phyloP scores from a whole-genome alignment of 2,113 vertebrate species.

The Phyllostomus hastatus region DNA sequence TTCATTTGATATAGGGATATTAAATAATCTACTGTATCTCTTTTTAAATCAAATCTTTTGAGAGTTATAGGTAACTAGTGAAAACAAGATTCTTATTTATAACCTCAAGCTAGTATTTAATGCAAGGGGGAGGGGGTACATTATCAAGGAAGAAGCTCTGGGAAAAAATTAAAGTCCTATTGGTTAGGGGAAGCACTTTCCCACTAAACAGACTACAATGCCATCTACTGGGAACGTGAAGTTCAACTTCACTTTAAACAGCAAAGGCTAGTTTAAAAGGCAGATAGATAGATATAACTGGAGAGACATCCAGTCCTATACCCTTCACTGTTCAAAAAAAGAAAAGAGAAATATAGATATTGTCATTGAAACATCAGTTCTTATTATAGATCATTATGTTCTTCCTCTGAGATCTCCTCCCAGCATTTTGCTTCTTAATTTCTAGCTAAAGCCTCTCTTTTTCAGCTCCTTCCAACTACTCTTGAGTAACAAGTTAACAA shows the following conservation, averaged over 20 bases:
- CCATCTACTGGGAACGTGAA: slow-evolving; percentile 79
- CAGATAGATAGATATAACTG: slow-evolving; percentile 44
- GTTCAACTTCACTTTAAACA: not conserved
- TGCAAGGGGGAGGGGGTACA: slow-evolving; percentile 57
- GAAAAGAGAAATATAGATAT: not conserved
- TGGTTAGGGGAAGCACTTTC: slow-evolving; percentile 4
- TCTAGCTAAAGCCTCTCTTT: slow-evolving; percentile 11
- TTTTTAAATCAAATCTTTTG: slow-evolving; percentile 72
- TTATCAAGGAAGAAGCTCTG: slow-evolving; percentile 68
- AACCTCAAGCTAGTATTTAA: slow-evolving; percentile 80
- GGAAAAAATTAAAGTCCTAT: slow-evolving; percentile 2
- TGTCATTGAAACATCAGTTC: slow-evolving; percentile 6
- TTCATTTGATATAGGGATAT: slow-evolving; percentile 62
- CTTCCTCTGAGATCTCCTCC: slow-evolving; percentile 44
- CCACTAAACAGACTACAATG: slow-evolving; percentile 75
- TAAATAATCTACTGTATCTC: slow-evolving; percentile 70
- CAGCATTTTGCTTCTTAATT: slow-evolving; percentile 56
- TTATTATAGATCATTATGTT: slow-evolving; percentile 9
- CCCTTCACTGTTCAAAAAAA: not conserved
- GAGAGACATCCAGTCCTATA: slow-evolving; percentile 6
- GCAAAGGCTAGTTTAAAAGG: slow-evolving; percentile 34
- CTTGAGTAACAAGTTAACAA: slow-evolving; percentile 47
- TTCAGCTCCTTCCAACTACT: slow-evolving; percentile 13
- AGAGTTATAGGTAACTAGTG: slow-evolving; percentile 72
- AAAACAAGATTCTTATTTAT: slow-evolving; percentile 80